phyloP scores from a whole-genome alignment of 2,797 vertebrate species.

The Oryzias sinensis region DNA sequence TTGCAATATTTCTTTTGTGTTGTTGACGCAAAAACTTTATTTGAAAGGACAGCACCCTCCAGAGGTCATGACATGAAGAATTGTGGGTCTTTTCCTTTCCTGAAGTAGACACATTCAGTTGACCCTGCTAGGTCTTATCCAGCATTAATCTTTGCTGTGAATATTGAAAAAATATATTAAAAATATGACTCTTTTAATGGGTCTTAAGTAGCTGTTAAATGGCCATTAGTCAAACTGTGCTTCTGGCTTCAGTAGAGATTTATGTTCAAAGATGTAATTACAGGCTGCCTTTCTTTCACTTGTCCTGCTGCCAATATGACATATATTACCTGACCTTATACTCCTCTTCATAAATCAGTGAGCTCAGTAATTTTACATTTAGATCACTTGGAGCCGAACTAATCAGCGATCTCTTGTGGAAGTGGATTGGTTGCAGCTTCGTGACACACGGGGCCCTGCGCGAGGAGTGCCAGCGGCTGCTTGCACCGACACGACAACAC shows the following conservation, averaged over 20 bases:
- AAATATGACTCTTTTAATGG: conserved; percentile 49
- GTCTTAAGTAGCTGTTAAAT: conserved; percentile 55
- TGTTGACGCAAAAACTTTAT: neutral
- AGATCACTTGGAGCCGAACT: conserved; percentile 73
- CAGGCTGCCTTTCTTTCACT: conserved; percentile 68
- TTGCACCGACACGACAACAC: conserved; percentile 44
- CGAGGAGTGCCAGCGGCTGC: conserved; percentile 34
- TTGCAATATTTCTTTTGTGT: neutral
- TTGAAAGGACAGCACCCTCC: neutral
- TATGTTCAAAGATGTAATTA: conserved; percentile 76
- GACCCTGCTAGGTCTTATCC: conserved; percentile 36
- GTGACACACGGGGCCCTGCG: conserved; percentile 39
- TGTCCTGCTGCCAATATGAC: conserved; percentile 74
- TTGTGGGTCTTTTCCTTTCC: conserved; percentile 12
- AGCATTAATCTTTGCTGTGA: conserved; percentile 47
- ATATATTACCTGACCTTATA: conserved; percentile 77
- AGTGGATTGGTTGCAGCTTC: conserved; percentile 57
- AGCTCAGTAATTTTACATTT: conserved; percentile 74
- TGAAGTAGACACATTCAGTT: conserved; percentile 14
- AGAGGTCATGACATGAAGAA: neutral
- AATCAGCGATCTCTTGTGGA: conserved; percentile 71
- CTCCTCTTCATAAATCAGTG: conserved; percentile 80
- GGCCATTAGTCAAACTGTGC: conserved; percentile 59
- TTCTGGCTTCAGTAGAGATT: conserved; percentile 69
- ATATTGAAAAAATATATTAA: conserved; percentile 34